These are phyloP conservation scores for rabbit (Oryctolagus cuniculus) DNA, from an alignment of 2,113 vertebrate species.

Conservation along the genomic window mOryCun1.1 NC_091435.1:123590001-123590500, in stretches of 20 bases:
- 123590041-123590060: background rate
- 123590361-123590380: no score
- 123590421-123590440: no score
- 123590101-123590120: background rate
- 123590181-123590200: background rate
- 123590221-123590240: constrained; percentile 5
- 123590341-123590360: background rate
- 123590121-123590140: constrained; percentile 47
- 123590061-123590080: background rate
- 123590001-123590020: background rate
- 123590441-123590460: no score
- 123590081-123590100: background rate
- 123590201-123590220: background rate
- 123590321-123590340: constrained; percentile 11
- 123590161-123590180: constrained; percentile 17
- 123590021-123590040: background rate
- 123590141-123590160: background rate
- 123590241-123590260: background rate
- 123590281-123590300: background rate
- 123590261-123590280: constrained; percentile 48
- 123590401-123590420: no score
- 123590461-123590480: no score
- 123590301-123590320: background rate
- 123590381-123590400: no score
- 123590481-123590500: no score